Evolutionary conservation across 2,113 vertebrate species (phyloP).

Genomic region (Marmota monax): DNA sequence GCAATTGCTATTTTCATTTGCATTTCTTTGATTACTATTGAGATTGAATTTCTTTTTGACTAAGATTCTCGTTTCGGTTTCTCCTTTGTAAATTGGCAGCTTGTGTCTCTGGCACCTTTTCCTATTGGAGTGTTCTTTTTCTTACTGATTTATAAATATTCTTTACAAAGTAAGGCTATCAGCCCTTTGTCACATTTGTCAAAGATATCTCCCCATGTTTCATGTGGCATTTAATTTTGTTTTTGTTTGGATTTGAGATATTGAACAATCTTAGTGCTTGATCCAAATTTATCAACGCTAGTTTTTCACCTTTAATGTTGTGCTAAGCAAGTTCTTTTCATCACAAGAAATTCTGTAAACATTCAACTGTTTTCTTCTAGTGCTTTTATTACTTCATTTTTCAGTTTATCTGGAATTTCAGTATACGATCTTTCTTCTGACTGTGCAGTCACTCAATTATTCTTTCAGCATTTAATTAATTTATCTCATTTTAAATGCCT

Average conservation of each 20-base stretch:
- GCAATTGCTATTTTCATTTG: slow-evolving; percentile 77
- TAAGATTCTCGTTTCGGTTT: slow-evolving; percentile 68
- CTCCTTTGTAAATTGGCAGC: slow-evolving; percentile 68
- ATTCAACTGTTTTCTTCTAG: slow-evolving; percentile 59
- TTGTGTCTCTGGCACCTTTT: slow-evolving; percentile 63
- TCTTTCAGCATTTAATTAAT: slow-evolving; percentile 47
- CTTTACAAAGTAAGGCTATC: slow-evolving; percentile 20
- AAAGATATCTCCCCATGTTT: neutral
- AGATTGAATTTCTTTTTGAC: slow-evolving; percentile 69
- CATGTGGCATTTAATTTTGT: slow-evolving; percentile 18
- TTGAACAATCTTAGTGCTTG: slow-evolving; percentile 18
- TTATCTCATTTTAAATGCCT: slow-evolving; percentile 49
- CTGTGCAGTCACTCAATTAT: neutral
- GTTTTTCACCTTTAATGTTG: slow-evolving; percentile 17
- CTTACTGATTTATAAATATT: slow-evolving; percentile 37
- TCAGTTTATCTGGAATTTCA: slow-evolving; percentile 18
- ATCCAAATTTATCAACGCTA: neutral
- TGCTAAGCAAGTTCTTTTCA: neutral
- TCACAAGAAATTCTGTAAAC: slow-evolving; percentile 8
- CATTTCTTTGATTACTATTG: slow-evolving; percentile 80
- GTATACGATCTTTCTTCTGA: neutral
- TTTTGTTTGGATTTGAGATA: slow-evolving; percentile 34
- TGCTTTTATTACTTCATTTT: slow-evolving; percentile 30
- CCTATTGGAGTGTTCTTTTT: slow-evolving; percentile 45
- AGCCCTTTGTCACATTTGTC: neutral